A percentile compares a stretch with the other conserved stretches of the same genome.
Conservation (phyloP, 2,888 invertebrate genomes). For the Mechanitis messenoides region DNA sequence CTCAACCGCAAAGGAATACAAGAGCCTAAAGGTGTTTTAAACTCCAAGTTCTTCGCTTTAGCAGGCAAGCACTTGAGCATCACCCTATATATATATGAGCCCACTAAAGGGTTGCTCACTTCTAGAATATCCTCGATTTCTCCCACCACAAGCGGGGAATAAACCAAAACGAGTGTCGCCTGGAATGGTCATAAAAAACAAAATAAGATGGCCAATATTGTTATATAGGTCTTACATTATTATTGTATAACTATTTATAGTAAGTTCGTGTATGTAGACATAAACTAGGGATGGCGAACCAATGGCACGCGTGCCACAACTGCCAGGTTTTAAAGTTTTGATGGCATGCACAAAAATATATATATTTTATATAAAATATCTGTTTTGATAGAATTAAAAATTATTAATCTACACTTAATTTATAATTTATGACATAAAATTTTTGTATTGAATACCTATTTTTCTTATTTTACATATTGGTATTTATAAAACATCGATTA, state of each 20-base stretch:
- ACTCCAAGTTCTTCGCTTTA: constrained; percentile 55
- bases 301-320: too few relatives aligned
- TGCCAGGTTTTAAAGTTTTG: too few relatives aligned
- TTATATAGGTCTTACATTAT: too few relatives aligned
- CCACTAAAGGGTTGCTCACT: constrained; percentile 52
- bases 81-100: constrained; percentile 54
- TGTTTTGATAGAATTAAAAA: too few relatives aligned
- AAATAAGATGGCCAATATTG: background rate
- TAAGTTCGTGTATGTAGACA: too few relatives aligned
- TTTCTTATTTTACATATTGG: too few relatives aligned
- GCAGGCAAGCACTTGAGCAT: constrained; percentile 59
- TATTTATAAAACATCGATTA: too few relatives aligned
- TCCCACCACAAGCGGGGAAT: constrained; percentile 62
- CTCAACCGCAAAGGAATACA: constrained; percentile 52
- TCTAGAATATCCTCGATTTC: constrained; percentile 49
- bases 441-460: background rate
- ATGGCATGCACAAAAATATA: too few relatives aligned
- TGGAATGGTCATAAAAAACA: constrained; percentile 33
- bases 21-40: constrained; percentile 50
- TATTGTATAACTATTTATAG: too few relatives aligned
- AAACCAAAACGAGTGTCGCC: constrained; percentile 50
- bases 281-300: too few relatives aligned
- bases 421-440: background rate
- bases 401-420: too few relatives aligned
- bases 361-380: too few relatives aligned